These are phyloP conservation scores for Dryocosmus kuriphilus DNA, from an alignment of 2,888 invertebrate species.

Conservation along the genomic window DNA sequence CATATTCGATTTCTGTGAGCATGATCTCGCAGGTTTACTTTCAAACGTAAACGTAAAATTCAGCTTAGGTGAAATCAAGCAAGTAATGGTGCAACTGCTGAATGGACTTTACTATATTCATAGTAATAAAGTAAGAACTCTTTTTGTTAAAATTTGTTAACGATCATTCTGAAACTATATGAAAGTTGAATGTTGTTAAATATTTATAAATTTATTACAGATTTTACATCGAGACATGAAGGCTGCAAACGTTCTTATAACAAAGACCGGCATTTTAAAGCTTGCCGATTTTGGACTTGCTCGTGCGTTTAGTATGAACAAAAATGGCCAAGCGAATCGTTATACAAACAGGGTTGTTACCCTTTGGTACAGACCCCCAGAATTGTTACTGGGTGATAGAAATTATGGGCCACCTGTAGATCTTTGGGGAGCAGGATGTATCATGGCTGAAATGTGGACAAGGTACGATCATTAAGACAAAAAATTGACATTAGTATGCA, in stretches of 20 bases:
- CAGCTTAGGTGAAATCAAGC: slow-evolving; percentile 97
- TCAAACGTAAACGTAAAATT: slow-evolving; percentile 98
- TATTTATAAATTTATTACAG: slow-evolving; percentile 66
- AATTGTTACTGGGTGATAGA: slow-evolving; percentile 87
- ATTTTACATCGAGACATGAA: slow-evolving; percentile 98
- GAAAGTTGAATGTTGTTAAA: too few species aligned
- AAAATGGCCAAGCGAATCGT: slow-evolving; percentile 89
- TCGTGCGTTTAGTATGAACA: slow-evolving; percentile 92
- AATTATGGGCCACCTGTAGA: slow-evolving; percentile 99
- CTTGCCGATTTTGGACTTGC: slow-evolving; percentile 99
- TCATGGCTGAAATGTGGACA: slow-evolving; percentile 99
- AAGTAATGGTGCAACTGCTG: slow-evolving; percentile 91
- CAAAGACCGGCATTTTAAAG: slow-evolving; percentile 95
- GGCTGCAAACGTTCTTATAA: slow-evolving; percentile 98
- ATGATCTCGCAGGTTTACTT: slow-evolving; percentile 96
- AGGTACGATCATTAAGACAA: slow-evolving; percentile 71
- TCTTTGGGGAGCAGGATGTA: slow-evolving; percentile 98
- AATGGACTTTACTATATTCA: slow-evolving; percentile 98
- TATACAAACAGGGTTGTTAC: slow-evolving; percentile 99
- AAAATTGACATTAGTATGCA: not conserved
- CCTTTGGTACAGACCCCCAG: slow-evolving; percentile 93
- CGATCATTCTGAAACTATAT: too few species aligned
- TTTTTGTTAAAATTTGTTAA: not conserved
- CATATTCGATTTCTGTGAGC: slow-evolving; percentile 99
- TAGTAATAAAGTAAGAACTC: slow-evolving; percentile 86